Evolutionary conservation across 2,113 vertebrate species (phyloP).

Genomic region (Emydocephalus ijimae): DNA sequence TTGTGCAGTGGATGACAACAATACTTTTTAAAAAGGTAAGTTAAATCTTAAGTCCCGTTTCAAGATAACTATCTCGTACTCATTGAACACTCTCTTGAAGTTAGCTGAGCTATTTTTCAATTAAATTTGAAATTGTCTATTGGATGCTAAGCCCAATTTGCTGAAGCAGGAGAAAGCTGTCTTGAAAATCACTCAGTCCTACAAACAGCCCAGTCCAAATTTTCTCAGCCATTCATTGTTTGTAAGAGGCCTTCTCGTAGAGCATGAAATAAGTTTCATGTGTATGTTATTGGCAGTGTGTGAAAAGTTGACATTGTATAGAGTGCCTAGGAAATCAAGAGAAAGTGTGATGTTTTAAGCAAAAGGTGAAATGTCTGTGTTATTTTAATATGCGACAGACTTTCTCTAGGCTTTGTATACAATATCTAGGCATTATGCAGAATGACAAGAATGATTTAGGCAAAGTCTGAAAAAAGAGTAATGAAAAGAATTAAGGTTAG

Average conservation of each 20-base stretch:
- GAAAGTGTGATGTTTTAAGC: not conserved
- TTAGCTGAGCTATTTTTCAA: not conserved
- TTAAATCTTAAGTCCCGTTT: not conserved
- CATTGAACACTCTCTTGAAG: not conserved
- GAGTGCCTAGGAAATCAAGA: not conserved
- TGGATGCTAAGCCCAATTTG: not conserved
- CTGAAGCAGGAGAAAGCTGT: not conserved
- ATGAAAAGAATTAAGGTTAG: not conserved
- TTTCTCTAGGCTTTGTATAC: no score
- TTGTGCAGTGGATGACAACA: not conserved
- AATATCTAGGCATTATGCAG: not conserved
- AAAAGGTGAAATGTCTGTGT: not conserved
- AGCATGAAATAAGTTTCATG: not conserved
- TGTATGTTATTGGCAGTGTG: not conserved
- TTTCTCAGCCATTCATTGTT: not conserved
- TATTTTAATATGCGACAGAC: not conserved
- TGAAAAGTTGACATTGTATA: not conserved
- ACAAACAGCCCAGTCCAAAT: not conserved
- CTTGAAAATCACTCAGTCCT: not conserved
- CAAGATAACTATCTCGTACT: not conserved
- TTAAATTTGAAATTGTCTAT: not conserved
- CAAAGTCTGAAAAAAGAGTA: not conserved
- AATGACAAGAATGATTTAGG: not conserved
- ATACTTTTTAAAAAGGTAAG: not conserved
- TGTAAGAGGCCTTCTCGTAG: not conserved